Base-by-base conservation (phyloP, 1,140 invertebrate genomes). In the Dreissena polymorpha region DNA sequence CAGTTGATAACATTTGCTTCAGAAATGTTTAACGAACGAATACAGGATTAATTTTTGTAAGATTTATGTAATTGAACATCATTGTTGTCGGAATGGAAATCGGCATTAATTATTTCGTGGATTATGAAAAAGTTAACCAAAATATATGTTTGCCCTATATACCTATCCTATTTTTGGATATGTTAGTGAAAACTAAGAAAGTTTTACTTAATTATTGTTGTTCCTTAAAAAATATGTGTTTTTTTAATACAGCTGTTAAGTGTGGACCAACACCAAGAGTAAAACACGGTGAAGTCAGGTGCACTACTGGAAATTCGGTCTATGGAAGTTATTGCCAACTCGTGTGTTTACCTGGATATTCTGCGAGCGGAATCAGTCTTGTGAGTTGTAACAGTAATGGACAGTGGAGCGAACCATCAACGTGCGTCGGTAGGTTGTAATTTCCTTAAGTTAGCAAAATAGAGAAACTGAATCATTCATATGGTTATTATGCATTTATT, bases 301-400 rank as follows among this genome's bases (percentile, higher is more conserved):
- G 73, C 60, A 12, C 65, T 3, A 29, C 50, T 49, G 39, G 39
- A 8, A 23, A 65, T 23, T 16, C 18, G 57, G 60, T 64, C 12
- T 76, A 39, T 50, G 63, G 50, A 16, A 65, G 50, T n/a, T 16
- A 50, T 27, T 76, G 73, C 29, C 39, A 50, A 23, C 21, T 39
- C 14, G 60, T 65, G 13, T 76, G 73, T 65, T 27, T 50, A 18
- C 57, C 63, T 18, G 73, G 73, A 2, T 76, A 21, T 51, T 63
- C 18, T 25, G 57, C 23, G 12, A 10, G 50, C 65, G 73, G 73
- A 6, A 64, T 76, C 57, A 10, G 50, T 23, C 25, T 76, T 7
- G 50, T 76, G 25, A 29, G 25, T 13, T 76, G 73, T 65, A 39
- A 65, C 23, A 49, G 57, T 57, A 23, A 76, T 49, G 73, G 73